These are phyloP conservation scores for Spea hammondii DNA, from an alignment of 2,797 vertebrate genomes.

Conservation along the genomic window DNA sequence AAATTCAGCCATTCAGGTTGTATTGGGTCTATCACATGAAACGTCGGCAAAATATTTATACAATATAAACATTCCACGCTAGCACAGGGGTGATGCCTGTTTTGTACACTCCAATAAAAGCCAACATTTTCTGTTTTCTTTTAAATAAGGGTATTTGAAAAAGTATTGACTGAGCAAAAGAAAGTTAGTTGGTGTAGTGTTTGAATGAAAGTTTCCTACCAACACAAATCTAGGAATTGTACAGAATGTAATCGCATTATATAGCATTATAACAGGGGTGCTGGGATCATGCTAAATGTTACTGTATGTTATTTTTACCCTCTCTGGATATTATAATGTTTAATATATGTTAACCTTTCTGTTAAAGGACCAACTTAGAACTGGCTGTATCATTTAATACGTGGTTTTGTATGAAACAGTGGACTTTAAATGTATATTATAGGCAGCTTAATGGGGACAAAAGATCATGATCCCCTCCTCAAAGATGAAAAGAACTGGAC, in stretches of 20 bases:
- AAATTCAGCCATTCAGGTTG: too few relatives aligned
- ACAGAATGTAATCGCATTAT: too few relatives aligned
- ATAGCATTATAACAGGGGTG: not conserved
- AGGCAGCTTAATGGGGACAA: conserved; percentile 14
- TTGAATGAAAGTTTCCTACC: too few relatives aligned
- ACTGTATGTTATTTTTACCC: not conserved
- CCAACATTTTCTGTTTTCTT: too few relatives aligned
- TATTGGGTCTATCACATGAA: too few relatives aligned
- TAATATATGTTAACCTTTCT: conserved; percentile 19
- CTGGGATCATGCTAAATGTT: not conserved
- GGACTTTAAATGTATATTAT: not conserved
- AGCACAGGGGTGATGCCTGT: too few relatives aligned
- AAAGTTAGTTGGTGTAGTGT: too few relatives aligned
- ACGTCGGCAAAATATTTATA: too few relatives aligned
- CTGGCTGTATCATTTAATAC: conserved; percentile 3
- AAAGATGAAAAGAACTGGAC: not conserved
- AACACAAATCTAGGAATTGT: too few relatives aligned
- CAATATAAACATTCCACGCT: too few relatives aligned
- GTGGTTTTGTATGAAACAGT: not conserved
- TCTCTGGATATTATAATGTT: not conserved
- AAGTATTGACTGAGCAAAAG: not conserved
- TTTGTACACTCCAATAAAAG: too few relatives aligned
- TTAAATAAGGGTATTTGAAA: too few relatives aligned
- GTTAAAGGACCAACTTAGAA: conserved; percentile 15
- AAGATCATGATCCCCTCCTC: not conserved